phyloP scores from a whole-genome alignment of 2,797 vertebrate species.

The Pseudocheirus occidentalis region DNA sequence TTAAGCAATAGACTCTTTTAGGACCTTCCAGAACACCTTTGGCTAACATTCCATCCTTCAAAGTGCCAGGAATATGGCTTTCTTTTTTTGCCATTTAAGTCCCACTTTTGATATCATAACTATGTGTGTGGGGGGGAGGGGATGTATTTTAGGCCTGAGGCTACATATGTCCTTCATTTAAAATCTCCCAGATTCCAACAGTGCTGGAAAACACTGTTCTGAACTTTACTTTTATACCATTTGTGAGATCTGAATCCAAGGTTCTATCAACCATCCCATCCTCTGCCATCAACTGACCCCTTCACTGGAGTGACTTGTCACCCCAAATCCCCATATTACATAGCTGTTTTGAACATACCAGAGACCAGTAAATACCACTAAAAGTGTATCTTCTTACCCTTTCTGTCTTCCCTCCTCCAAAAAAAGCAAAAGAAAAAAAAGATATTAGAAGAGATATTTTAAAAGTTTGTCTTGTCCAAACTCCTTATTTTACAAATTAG shows the following conservation, averaged over 20 bases:
- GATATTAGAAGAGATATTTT: background rate
- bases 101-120: constrained; percentile 62
- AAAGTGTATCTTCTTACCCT: background rate
- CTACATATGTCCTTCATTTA: constrained; percentile 77
- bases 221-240: constrained; percentile 60
- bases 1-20: background rate
- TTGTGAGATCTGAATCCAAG: constrained; percentile 71
- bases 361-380: background rate
- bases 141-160: constrained; percentile 55
- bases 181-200: constrained; percentile 67
- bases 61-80: background rate
- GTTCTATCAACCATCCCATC: constrained; percentile 59
- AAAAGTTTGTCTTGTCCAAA: background rate
- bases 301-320: constrained; percentile 41
- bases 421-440: no score
- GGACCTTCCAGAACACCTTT: background rate
- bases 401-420: background rate
- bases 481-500: background rate
- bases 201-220: constrained; percentile 69
- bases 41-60: background rate
- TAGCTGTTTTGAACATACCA: background rate
- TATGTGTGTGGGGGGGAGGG: constrained; percentile 34
- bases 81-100: constrained; percentile 49
- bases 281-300: constrained; percentile 58
- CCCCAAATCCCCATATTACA: background rate